Conservation (phyloP, 1,140 invertebrate species). For the Geopemphigus sp. region DNA sequence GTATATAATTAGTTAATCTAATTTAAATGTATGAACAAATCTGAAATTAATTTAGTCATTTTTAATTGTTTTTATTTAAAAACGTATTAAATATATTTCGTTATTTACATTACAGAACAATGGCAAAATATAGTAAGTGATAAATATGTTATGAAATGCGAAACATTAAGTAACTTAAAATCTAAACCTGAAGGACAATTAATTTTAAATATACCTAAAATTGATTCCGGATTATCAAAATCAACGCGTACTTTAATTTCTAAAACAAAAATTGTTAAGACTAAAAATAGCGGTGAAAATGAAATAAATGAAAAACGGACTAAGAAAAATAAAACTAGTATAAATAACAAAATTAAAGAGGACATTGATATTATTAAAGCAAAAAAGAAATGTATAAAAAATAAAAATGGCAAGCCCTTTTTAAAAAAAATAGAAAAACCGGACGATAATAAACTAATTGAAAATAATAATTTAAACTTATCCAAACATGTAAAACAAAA, state of each 20-base stretch:
- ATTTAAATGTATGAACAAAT: no score
- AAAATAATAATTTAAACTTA: conserved; percentile 20
- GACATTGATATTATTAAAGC: conserved; percentile 57
- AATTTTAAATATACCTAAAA: background rate
- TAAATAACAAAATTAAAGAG: conserved; percentile 10
- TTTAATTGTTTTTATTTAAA: no score
- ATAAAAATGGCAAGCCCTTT: conserved; percentile 64
- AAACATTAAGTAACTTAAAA: background rate
- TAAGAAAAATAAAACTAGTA: conserved; percentile 19
- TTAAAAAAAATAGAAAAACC: no score
- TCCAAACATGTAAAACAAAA: conserved; percentile 23
- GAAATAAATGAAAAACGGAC: background rate
- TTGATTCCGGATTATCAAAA: background rate
- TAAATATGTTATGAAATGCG: conserved; percentile 14
- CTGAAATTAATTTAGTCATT: no score
- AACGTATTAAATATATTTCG: no score
- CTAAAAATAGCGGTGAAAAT: conserved; percentile 16
- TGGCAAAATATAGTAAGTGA: conserved; percentile 34
- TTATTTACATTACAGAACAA: conserved; percentile 13
- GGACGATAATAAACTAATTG: conserved; percentile 23
- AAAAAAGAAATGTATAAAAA: conserved; percentile 67
- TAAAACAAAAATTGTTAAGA: conserved; percentile 8
- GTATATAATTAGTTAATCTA: background rate
- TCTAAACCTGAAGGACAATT: background rate
- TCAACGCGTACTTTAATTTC: background rate